These are phyloP conservation scores for Drosophila ananassae DNA, from an alignment of 1,140 invertebrate species.

Conservation along the genomic window DNA sequence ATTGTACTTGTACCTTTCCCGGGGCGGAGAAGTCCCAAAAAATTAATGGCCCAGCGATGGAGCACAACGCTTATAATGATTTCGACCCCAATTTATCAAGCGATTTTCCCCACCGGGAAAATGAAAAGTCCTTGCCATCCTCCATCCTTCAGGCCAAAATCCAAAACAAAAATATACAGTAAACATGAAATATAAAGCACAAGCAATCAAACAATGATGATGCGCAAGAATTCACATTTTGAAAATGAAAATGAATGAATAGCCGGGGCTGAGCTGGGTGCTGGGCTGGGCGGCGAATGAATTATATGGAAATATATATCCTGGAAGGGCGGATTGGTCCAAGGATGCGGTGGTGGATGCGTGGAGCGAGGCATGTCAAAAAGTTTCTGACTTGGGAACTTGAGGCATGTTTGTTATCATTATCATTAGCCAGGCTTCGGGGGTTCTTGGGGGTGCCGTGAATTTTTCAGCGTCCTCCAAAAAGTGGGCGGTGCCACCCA, in stretches of 20 bases:
- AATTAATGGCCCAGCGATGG: conserved; percentile 71
- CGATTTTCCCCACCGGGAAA: conserved; percentile 58
- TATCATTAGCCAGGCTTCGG: conserved; percentile 67
- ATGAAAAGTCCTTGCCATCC: conserved; percentile 53
- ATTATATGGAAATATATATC: conserved; percentile 75
- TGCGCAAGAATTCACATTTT: conserved; percentile 81
- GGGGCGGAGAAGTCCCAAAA: conserved; percentile 25
- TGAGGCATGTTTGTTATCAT: conserved; percentile 79
- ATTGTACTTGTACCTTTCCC: conserved; percentile 44
- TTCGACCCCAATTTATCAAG: conserved; percentile 81
- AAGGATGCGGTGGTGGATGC: background rate
- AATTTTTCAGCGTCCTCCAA: conserved; percentile 64
- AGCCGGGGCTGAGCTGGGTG: conserved; percentile 13
- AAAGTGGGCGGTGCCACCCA: conserved; percentile 13
- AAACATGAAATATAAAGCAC: conserved; percentile 63
- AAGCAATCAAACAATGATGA: conserved; percentile 83
- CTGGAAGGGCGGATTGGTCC: background rate
- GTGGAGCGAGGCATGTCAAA: conserved; percentile 66
- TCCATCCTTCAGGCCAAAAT: conserved; percentile 2
- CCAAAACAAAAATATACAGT: conserved; percentile 32
- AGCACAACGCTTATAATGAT: conserved; percentile 79
- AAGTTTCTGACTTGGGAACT: conserved; percentile 75
- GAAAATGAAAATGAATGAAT: conserved; percentile 66
- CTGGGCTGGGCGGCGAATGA: conserved; percentile 63
- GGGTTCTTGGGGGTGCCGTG: conserved; percentile 34